Percentiles rank a stretch among this genome's conserved stretches.
Evolutionary conservation across 2,888 invertebrate species (phyloP).

Genomic region (Orthosia gothica): DNA sequence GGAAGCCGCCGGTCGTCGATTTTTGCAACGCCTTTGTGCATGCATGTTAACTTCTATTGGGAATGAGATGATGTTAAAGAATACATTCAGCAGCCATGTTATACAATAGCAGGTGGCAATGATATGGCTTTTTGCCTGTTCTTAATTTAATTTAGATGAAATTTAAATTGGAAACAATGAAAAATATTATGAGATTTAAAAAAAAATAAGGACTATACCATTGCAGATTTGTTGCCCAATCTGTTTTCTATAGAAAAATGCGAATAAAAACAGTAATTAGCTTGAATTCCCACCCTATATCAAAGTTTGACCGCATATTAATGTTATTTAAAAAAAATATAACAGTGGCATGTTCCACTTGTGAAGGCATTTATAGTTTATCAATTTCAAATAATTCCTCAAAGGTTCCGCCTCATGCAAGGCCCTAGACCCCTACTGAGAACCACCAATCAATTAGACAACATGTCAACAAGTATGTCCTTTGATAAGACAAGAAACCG

Average conservation of each 20-base stretch:
- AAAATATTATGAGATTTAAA: background rate
- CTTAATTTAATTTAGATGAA: background rate
- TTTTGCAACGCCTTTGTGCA: slow-evolving; percentile 88
- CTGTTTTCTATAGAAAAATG: slow-evolving; percentile 13
- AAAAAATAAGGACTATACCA: background rate
- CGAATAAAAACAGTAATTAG: slow-evolving; percentile 38
- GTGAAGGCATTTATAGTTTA: slow-evolving; percentile 89
- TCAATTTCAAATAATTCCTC: slow-evolving; percentile 90
- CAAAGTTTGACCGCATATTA: slow-evolving; percentile 76
- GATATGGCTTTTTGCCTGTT: background rate
- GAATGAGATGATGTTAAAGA: slow-evolving; percentile 70
- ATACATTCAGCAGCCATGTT: slow-evolving; percentile 41
- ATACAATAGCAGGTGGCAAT: background rate
- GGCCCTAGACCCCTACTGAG: slow-evolving; percentile 88
- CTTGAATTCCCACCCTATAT: slow-evolving; percentile 57
- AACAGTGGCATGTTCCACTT: slow-evolving; percentile 90
- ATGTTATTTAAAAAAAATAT: slow-evolving; percentile 76
- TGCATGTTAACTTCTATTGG: slow-evolving; percentile 83
- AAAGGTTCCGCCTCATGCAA: slow-evolving; percentile 88
- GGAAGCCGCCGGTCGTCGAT: slow-evolving; percentile 85
- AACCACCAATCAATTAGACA: slow-evolving; percentile 91
- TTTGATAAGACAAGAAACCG: slow-evolving; percentile 86
- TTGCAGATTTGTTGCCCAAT: background rate
- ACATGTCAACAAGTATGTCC: slow-evolving; percentile 91
- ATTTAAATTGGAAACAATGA: background rate